A percentile compares a stretch with the other conserved stretches of the same genome.
These are phyloP conservation scores for Melanotaenia nigrans DNA, from an alignment of 2,797 vertebrate species.

Conservation along the genomic window DNA sequence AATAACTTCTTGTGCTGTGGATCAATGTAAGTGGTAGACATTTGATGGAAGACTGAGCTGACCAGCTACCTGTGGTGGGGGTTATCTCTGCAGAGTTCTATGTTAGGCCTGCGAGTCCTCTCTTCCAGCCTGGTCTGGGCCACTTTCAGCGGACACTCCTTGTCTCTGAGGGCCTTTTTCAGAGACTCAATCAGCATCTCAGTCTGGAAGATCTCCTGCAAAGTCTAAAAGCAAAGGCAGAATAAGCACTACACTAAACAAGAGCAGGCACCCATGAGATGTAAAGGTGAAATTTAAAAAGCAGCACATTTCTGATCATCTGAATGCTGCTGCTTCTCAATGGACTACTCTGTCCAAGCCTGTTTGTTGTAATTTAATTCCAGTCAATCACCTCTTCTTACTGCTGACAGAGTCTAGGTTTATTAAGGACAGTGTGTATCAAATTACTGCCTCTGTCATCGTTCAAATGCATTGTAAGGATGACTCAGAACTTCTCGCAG, in stretches of 20 bases:
- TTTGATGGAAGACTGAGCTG: neutral
- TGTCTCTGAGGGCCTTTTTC: conserved; percentile 89
- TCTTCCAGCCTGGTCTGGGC: conserved; percentile 94
- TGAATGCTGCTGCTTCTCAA: conserved; percentile 30
- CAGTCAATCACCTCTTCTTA: conserved; percentile 24
- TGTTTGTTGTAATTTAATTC: conserved; percentile 61
- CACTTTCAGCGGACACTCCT: conserved; percentile 88
- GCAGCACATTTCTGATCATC: conserved; percentile 17
- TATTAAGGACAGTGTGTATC: conserved; percentile 55
- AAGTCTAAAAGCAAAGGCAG: conserved; percentile 80
- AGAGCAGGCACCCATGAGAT: neutral
- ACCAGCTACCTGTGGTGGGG: conserved; percentile 86
- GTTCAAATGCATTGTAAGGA: conserved; percentile 14
- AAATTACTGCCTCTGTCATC: conserved; percentile 52
- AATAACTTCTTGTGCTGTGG: neutral
- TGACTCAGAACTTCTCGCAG: conserved; percentile 12
- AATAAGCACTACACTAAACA: neutral
- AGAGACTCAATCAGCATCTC: conserved; percentile 90
- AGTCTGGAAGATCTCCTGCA: conserved; percentile 93
- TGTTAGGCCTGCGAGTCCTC: conserved; percentile 87
- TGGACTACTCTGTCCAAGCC: conserved; percentile 26
- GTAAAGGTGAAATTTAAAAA: conserved; percentile 4
- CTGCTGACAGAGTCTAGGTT: conserved; percentile 31
- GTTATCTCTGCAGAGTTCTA: conserved; percentile 91
- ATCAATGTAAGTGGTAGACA: neutral